Evolutionary conservation across 2,113 vertebrate species (phyloP).

Genomic region (Tamias sibiricus): DNA sequence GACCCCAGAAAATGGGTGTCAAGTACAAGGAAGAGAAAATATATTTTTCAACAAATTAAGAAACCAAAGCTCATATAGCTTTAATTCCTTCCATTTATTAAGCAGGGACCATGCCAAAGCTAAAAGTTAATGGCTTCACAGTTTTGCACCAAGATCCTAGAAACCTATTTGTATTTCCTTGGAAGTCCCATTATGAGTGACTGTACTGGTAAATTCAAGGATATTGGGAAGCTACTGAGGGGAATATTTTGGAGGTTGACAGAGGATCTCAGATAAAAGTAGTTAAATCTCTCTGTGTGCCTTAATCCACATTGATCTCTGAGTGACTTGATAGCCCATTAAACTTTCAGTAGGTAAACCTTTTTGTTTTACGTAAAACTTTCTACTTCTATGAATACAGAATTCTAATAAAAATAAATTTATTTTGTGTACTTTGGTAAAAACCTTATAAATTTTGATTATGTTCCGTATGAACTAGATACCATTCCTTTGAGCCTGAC

Average conservation of each 20-base stretch:
- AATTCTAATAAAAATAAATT: slow-evolving; percentile 44
- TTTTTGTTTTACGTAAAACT: neutral
- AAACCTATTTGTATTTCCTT: slow-evolving; percentile 45
- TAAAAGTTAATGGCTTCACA: slow-evolving; percentile 40
- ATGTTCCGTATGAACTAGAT: neutral
- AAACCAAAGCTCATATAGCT: slow-evolving; percentile 4
- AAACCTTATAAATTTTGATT: slow-evolving; percentile 22
- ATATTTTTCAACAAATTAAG: neutral
- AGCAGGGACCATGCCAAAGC: neutral
- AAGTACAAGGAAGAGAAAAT: neutral
- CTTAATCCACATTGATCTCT: slow-evolving; percentile 35
- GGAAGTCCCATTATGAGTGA: neutral
- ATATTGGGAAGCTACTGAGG: slow-evolving; percentile 23
- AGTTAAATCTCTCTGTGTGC: neutral
- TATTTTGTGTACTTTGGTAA: neutral
- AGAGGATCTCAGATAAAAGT: slow-evolving; percentile 9
- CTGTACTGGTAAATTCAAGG: neutral
- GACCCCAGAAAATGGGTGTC: neutral
- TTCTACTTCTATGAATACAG: slow-evolving; percentile 2
- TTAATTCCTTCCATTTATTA: neutral
- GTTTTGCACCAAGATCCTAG: slow-evolving; percentile 37
- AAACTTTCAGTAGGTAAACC: neutral
- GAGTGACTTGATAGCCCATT: neutral
- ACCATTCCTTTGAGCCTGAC: slow-evolving; percentile 24
- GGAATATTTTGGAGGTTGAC: slow-evolving; percentile 14